phyloP scores from a whole-genome alignment of 2,888 invertebrate genomes.

The Spodoptera picta region DNA sequence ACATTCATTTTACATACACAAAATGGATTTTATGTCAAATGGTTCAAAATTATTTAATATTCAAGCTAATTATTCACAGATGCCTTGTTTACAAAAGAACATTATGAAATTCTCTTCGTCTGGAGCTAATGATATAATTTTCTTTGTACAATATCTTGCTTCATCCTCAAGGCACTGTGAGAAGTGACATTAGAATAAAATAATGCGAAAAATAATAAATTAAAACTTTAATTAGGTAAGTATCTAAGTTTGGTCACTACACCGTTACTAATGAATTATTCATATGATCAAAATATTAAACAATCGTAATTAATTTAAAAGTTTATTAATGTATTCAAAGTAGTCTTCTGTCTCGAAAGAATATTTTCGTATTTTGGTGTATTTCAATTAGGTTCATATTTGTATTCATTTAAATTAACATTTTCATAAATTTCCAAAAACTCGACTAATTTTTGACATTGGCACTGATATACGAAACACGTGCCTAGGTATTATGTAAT shows the following conservation, averaged over 20 bases:
- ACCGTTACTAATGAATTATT: slow-evolving; percentile 22
- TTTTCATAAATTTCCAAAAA: too few species aligned
- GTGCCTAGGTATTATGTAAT: too few species aligned
- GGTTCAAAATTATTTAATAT: slow-evolving; percentile 9
- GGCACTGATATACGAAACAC: too few species aligned
- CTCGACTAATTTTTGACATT: too few species aligned
- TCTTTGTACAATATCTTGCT: not conserved
- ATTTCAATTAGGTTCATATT: too few species aligned
- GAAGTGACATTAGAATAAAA: slow-evolving; percentile 3
- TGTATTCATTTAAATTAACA: too few species aligned
- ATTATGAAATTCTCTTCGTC: slow-evolving; percentile 7
- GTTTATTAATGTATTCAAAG: slow-evolving; percentile 7
- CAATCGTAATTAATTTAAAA: slow-evolving; percentile 8
- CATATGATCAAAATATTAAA: slow-evolving; percentile 17
- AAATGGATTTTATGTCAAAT: slow-evolving; percentile 14
- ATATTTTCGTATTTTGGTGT: not conserved
- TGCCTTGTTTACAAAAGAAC: slow-evolving; percentile 7
- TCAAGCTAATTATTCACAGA: slow-evolving; percentile 13
- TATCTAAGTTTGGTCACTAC: slow-evolving; percentile 10
- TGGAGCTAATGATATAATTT: slow-evolving; percentile 12
- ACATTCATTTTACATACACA: slow-evolving; percentile 1
- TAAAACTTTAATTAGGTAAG: slow-evolving; percentile 22
- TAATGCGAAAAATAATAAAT: slow-evolving; percentile 6
- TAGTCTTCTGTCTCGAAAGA: slow-evolving; percentile 2
- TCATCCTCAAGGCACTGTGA: not conserved